These are phyloP conservation scores for Notothenia coriiceps DNA, from an alignment of 2,113 vertebrate genomes.

Conservation along the genomic window DNA sequence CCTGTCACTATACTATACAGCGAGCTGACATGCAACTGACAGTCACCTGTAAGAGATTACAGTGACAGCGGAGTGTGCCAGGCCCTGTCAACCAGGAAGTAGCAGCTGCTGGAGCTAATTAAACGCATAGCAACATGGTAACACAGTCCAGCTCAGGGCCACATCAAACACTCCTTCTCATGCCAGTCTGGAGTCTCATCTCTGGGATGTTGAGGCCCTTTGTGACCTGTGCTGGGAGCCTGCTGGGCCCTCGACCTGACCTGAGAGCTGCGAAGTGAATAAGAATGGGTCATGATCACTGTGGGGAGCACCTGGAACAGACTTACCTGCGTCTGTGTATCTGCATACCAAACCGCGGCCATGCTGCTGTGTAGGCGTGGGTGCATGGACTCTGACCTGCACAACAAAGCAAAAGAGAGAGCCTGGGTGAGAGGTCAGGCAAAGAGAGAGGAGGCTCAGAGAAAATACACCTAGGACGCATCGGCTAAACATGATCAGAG, in stretches of 20 bases:
- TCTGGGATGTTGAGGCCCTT: constrained; percentile 77
- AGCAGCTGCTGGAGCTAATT: constrained; percentile 91
- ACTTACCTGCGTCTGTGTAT: constrained; percentile 81
- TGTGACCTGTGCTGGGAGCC: constrained; percentile 77
- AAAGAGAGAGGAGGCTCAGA: constrained; percentile 64
- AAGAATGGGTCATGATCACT: constrained; percentile 64
- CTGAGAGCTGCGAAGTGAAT: constrained; percentile 68
- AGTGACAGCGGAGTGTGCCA: constrained; percentile 78
- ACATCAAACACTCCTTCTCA: constrained; percentile 85
- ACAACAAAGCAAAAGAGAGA: constrained; percentile 79
- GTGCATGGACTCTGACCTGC: constrained; percentile 78
- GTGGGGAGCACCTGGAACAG: constrained; percentile 76
- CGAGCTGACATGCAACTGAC: constrained; percentile 57
- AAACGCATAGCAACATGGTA: constrained; percentile 87
- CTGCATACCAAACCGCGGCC: constrained; percentile 73
- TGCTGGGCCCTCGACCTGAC: constrained; percentile 80
- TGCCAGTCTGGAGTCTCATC: constrained; percentile 82
- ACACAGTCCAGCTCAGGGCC: constrained; percentile 74
- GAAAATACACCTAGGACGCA: constrained; percentile 75
- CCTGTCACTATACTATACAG: constrained; percentile 32
- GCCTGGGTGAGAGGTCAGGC: constrained; percentile 77
- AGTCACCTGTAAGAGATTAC: constrained; percentile 92
- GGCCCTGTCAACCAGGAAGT: constrained; percentile 84
- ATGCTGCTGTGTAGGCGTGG: constrained; percentile 65
- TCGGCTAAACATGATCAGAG: constrained; percentile 76